Conservation (phyloP, 2,888 invertebrate genomes). For the Desoria tigrina region DNA sequence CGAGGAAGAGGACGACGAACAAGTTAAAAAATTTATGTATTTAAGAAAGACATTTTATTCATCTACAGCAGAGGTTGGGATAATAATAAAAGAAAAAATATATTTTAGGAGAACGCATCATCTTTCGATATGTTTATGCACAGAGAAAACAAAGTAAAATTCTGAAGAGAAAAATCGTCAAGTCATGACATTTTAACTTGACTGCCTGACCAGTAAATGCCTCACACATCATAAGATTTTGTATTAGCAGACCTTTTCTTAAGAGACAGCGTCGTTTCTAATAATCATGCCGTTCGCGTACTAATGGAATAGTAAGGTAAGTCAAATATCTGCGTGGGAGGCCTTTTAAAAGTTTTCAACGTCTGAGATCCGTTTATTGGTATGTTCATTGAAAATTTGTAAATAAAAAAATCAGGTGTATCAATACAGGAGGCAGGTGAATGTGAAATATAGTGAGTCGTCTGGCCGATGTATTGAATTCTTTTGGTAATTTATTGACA, state of each 20-base stretch:
- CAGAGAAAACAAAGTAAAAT: conserved; percentile 15
- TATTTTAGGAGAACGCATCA: neutral
- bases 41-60: conserved; percentile 9
- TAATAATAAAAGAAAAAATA: conserved; percentile 5
- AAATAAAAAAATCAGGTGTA: too few species aligned
- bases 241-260: neutral
- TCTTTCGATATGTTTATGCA: conserved; percentile 1
- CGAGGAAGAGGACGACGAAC: neutral
- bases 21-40: neutral
- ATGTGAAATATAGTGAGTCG: too few species aligned
- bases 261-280: neutral
- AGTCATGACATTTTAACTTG: conserved; percentile 11
- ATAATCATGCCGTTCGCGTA: conserved; percentile 1
- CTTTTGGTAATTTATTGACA: too few species aligned
- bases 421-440: too few species aligned
- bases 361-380: too few species aligned
- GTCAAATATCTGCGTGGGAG: conserved; percentile 3
- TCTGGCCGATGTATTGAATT: too few species aligned
- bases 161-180: neutral
- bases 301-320: conserved; percentile 4
- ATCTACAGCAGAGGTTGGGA: neutral
- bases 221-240: conserved; percentile 2
- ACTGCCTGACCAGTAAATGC: conserved; percentile 3
- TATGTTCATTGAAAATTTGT: too few species aligned
- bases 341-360: neutral